Percentiles rank a stretch among this genome's conserved stretches.
phyloP scores from a whole-genome alignment of 2,113 vertebrate species.

The Callipepla californica region DNA sequence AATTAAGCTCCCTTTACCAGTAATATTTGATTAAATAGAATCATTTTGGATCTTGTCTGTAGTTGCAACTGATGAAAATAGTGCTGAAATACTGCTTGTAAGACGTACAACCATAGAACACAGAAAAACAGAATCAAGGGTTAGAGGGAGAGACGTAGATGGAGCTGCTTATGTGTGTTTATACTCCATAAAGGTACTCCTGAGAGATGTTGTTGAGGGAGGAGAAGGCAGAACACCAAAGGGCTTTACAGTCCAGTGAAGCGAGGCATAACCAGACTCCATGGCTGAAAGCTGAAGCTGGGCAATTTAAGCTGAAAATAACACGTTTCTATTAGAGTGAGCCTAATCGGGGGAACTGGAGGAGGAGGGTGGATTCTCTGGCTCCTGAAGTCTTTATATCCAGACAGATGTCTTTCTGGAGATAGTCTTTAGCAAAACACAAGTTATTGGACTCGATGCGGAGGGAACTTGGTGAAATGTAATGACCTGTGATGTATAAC shows the following conservation, averaged over 20 bases:
- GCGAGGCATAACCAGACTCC: not conserved
- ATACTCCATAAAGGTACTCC: not conserved
- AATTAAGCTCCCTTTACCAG: not conserved
- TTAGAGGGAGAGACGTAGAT: not conserved
- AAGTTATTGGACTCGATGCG: not conserved
- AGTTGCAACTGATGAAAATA: not conserved
- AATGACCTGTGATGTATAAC: constrained; percentile 54
- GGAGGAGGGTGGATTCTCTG: not conserved
- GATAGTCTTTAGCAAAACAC: not conserved
- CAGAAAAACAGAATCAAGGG: not conserved
- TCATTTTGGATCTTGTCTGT: not conserved
- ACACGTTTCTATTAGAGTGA: constrained; percentile 40
- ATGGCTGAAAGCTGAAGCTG: constrained; percentile 6
- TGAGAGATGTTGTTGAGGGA: not conserved
- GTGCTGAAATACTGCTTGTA: not conserved
- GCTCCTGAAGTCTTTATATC: constrained; percentile 36
- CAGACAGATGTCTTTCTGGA: constrained; percentile 33
- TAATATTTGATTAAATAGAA: not conserved
- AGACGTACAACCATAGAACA: not conserved
- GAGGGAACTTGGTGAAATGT: constrained; percentile 64
- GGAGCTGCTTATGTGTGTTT: not conserved
- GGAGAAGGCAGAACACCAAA: not conserved
- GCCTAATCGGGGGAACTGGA: not conserved
- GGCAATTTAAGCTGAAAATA: constrained; percentile 46
- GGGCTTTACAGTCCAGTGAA: constrained; percentile 16